A percentile compares a stretch with the other conserved stretches of the same genome.
phyloP scores from a whole-genome alignment of 2,888 invertebrate species.

The Schizaphis graminum region DNA sequence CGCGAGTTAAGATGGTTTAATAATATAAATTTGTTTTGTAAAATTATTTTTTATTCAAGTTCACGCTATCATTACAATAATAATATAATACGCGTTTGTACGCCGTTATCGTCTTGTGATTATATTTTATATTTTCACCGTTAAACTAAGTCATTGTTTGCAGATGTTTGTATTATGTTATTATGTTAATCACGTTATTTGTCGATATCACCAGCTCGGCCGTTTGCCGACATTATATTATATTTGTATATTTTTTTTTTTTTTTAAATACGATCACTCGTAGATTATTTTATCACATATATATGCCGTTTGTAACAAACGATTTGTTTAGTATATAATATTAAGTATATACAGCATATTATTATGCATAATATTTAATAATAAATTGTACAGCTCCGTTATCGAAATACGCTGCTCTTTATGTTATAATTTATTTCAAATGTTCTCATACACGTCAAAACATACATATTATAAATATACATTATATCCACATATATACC shows the following conservation, averaged over 20 bases:
- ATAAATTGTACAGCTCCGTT: conserved; percentile 5
- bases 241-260: background rate
- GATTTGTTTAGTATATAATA: conserved; percentile 1
- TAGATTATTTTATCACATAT: background rate
- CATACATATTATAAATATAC: background rate
- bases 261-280: background rate
- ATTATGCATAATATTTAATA: background rate
- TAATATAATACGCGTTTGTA: background rate
- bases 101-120: background rate
- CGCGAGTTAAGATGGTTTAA: background rate
- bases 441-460: conserved; percentile 14
- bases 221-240: background rate
- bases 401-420: background rate
- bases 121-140: background rate
- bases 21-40: background rate
- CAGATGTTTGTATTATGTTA: conserved; percentile 5
- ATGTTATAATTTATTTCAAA: background rate
- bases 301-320: background rate
- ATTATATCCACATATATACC: background rate
- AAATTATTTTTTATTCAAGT: background rate
- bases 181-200: conserved; percentile 9
- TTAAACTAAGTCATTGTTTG: background rate
- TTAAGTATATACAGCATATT: background rate
- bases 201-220: background rate
- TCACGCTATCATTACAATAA: background rate